Base-by-base conservation (phyloP, 2,113 vertebrate genomes). In the Hucho hucho region DNA sequence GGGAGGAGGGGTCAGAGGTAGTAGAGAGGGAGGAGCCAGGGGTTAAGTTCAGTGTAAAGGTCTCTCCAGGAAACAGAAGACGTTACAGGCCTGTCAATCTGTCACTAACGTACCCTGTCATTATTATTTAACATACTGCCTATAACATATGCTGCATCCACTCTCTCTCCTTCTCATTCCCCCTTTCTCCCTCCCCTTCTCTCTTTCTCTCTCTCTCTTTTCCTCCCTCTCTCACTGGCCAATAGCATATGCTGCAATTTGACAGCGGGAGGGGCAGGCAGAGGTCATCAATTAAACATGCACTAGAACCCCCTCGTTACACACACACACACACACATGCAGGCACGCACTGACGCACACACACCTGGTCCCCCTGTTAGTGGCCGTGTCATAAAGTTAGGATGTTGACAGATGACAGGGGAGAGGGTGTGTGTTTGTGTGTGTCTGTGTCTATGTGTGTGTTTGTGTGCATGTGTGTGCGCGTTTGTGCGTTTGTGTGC, bases 281-380 rank as follows among this genome's bases (percentile, higher is more conserved):
- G 80, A 87, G 85, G 79, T 85, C 84, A 91, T 88, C 85, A 89
- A 91, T 91, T 88, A 90, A 87, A 86, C 73, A 89, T 58, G 73
- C 81, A 77, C 75, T 65, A 64, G 59, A 37, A 37, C 32, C 6
- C 6, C 32, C 7, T 37, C 7, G 6, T 32, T 32, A 32, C 32
- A 32, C 32, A 32, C 32, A 32, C 32, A 32, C 32, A 32, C 32
- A 32, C 32, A 32, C 32, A 32, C 5, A 32, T 28, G 28, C 28
- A 28, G 28, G 28, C 28, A 28, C 32, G 4, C 32, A 32, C 32
- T 6, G 4, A 32, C 6, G 4, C 5, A 32, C 32, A 32, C 32
- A 32, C 32, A 89, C 87, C 81, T 88, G 79, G 72, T 81, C 64
- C 79, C 64, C 75, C 66, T 73, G 70, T 49, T 22, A 74, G 61